These are phyloP conservation scores for Proisotoma minuta DNA, from an alignment of 2,888 invertebrate genomes.

Conservation along the genomic window DNA sequence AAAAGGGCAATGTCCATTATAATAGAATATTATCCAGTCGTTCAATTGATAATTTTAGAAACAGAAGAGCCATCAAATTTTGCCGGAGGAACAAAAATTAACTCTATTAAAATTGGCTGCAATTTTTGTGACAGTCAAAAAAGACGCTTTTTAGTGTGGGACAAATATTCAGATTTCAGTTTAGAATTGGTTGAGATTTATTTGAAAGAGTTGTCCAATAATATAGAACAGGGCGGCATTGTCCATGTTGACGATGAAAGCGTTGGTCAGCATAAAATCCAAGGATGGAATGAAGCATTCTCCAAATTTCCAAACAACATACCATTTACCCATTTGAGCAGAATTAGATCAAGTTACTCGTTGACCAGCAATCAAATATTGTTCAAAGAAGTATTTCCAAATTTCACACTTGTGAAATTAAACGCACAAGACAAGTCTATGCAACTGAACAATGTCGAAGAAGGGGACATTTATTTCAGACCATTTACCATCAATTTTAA, in stretches of 20 bases:
- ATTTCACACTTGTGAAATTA: not conserved
- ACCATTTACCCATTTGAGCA: not conserved
- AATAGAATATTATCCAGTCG: not conserved
- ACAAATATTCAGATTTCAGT: not conserved
- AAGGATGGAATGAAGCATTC: no score
- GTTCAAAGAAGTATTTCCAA: not conserved
- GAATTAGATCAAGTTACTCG: not conserved
- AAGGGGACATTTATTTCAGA: no score
- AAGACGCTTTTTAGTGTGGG: not conserved
- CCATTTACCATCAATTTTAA: not conserved
- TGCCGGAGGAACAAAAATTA: no score
- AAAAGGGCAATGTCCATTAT: not conserved
- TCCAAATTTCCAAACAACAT: not conserved
- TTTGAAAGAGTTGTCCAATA: not conserved
- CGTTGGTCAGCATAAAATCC: no score
- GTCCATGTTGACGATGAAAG: not conserved
- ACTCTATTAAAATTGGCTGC: not conserved
- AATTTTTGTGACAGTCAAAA: not conserved
- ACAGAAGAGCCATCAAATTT: no score
- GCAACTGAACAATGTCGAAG: no score
- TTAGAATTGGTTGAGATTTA: not conserved
- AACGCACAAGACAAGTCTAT: not conserved
- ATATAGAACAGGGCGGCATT: not conserved
- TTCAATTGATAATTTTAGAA: not conserved
- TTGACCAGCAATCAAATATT: not conserved